Evolutionary conservation across 2,888 invertebrate genomes (phyloP), one percentile per base, ranked within the genome.

Genomic region (Agrotis puta): DNA sequence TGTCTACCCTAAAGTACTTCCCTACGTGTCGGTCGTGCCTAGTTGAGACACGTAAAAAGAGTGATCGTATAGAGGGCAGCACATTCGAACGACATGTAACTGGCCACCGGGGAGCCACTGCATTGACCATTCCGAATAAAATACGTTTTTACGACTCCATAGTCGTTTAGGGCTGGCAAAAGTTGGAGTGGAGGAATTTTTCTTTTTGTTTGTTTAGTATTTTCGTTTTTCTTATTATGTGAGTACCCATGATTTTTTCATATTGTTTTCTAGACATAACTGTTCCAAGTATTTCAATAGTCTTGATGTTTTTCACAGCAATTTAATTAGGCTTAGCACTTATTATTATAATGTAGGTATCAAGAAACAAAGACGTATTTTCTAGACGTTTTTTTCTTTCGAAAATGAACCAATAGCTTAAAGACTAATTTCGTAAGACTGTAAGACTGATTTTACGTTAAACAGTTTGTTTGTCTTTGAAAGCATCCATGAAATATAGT

Each of bases 41-140:
- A 75, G 81, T 77, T 58, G 74, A 59, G 66, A 70, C 77, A 83
- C 84, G 81, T 83, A 84, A 65, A 82, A 75, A 85, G 79, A 84
- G 67, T 82, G 77, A 83, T 81, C 82, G 71, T 64, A 64, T 74
- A 74, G 76, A 83, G 77, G 82, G 82, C 75, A 82, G 84, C 84
- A 82, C 85, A 83, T 87, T 77, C 74, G 73, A 81, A 81, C 84
- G 87, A 83, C 84, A 80, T 70, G 79, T 83, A 91, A 92, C 89
- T 86, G 87, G 86, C 70, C 92, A 70, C 90, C 20, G 64, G 91
- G 90, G 93, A 87, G 82, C 88, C 81, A 88, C 89, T 84, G 83
- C 85, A 85, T 83, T 86, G 90, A 88, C 92, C 90, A 84, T 87
- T 84, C 86, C 84, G 88, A 86, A 91, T 91, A 92, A 92, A 91